Conservation (phyloP, 2,888 invertebrate genomes). For the Philereme transversata region DNA sequence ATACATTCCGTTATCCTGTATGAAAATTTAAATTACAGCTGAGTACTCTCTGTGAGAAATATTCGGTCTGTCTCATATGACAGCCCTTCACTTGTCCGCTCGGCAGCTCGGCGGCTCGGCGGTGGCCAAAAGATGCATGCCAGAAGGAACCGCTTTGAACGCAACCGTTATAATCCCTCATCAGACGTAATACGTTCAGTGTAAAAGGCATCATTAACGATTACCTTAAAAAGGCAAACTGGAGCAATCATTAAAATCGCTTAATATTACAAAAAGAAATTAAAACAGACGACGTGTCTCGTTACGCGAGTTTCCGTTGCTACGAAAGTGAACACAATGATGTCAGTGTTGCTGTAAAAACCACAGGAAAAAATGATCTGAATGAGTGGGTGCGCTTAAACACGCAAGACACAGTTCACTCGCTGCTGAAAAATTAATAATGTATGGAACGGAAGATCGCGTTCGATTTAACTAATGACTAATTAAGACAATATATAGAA, state of each 20-base stretch:
- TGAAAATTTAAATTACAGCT: slow-evolving; percentile 65
- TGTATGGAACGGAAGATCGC: slow-evolving; percentile 58
- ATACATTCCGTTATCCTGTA: slow-evolving; percentile 56
- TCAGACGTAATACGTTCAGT: slow-evolving; percentile 72
- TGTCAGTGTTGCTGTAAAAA: slow-evolving; percentile 74
- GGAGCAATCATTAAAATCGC: slow-evolving; percentile 80
- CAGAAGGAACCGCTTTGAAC: slow-evolving; percentile 61
- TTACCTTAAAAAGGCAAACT: slow-evolving; percentile 80
- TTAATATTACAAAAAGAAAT: slow-evolving; percentile 77
- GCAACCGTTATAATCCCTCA: slow-evolving; percentile 79
- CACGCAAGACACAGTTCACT: slow-evolving; percentile 52
- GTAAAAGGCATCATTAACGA: slow-evolving; percentile 82
- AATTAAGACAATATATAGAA: slow-evolving; percentile 1
- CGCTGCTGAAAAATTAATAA: slow-evolving; percentile 50
- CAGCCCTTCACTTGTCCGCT: slow-evolving; percentile 75
- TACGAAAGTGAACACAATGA: slow-evolving; percentile 80
- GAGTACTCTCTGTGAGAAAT: slow-evolving; percentile 70
- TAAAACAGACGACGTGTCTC: slow-evolving; percentile 70
- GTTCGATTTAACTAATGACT: slow-evolving; percentile 33
- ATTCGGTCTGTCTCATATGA: slow-evolving; percentile 69
- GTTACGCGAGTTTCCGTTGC: slow-evolving; percentile 80
- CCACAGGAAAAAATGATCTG: slow-evolving; percentile 70
- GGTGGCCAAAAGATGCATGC: slow-evolving; percentile 57
- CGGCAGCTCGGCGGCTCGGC: slow-evolving; percentile 36
- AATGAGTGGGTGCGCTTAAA: slow-evolving; percentile 66